Evolutionary conservation across 1,140 invertebrate species (phyloP).

Genomic region (Heliconius nattereri): DNA sequence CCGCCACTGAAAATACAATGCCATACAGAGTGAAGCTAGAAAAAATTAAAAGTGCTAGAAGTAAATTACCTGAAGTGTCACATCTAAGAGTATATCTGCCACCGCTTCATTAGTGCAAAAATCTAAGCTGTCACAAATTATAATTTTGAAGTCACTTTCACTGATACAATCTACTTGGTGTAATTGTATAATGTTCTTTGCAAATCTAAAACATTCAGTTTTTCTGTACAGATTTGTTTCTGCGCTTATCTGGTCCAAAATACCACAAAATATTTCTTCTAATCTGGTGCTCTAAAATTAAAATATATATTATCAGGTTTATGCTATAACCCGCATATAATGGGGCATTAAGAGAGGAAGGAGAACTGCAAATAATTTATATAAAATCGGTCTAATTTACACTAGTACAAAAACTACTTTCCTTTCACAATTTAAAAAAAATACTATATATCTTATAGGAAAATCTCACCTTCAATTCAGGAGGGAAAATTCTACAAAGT

Average conservation of each 20-base stretch:
- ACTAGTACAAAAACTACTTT: no score
- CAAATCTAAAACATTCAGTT: constrained; percentile 53
- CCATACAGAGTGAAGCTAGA: no score
- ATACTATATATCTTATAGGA: constrained; percentile 16
- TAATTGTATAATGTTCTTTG: constrained; percentile 53
- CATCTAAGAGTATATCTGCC: constrained; percentile 52
- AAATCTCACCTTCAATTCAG: constrained; percentile 51
- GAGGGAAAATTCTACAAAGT: constrained; percentile 51
- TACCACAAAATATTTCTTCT: constrained; percentile 52
- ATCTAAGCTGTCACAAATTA: constrained; percentile 62
- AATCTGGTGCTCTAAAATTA: constrained; percentile 54
- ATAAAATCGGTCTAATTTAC: no score
- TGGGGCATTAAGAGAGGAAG: no score
- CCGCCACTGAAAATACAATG: no score
- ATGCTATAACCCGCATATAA: no score
- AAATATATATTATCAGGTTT: not conserved
- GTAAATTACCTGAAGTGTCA: constrained; percentile 52
- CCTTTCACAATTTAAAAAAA: no score
- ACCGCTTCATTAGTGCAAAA: constrained; percentile 57
- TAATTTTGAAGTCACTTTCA: constrained; percentile 49
- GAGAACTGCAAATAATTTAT: no score
- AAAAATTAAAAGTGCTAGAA: no score
- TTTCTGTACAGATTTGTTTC: constrained; percentile 67
- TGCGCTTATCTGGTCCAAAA: constrained; percentile 52
- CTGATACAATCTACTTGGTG: constrained; percentile 60